These are phyloP conservation scores for Choreutis nemorana DNA, from an alignment of 2,888 invertebrate genomes.

Conservation along the genomic window DNA sequence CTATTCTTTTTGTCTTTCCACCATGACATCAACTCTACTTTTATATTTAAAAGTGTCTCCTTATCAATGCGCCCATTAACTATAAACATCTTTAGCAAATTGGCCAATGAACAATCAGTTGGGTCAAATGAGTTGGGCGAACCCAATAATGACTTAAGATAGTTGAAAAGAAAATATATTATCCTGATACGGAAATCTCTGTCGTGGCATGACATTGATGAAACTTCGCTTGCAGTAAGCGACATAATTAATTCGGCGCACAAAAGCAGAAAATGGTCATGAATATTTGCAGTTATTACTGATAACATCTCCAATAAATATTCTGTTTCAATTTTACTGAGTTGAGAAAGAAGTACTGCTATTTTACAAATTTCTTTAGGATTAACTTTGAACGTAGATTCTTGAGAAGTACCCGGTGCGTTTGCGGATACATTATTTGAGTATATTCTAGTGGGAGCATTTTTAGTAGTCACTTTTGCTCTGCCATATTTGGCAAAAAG, in stretches of 20 bases:
- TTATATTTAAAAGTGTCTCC: neutral
- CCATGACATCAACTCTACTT: constrained; percentile 1
- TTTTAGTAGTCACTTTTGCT: constrained; percentile 16
- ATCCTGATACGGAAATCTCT: neutral
- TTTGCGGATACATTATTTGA: neutral
- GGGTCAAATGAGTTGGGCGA: neutral
- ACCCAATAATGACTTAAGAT: neutral
- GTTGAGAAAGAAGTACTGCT: neutral
- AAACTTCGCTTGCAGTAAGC: neutral
- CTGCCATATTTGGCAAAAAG: constrained; percentile 18
- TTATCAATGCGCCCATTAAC: neutral
- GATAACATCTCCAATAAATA: neutral
- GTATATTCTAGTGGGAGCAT: constrained; percentile 18
- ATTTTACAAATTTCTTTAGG: neutral
- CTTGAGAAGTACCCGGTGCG: neutral
- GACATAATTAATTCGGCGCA: neutral
- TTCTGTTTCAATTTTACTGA: neutral
- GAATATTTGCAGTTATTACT: neutral
- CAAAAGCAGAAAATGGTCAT: neutral
- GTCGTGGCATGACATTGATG: neutral
- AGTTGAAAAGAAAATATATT: neutral
- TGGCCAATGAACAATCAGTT: neutral
- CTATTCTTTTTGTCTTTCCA: neutral
- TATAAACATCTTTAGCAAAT: constrained; percentile 1
- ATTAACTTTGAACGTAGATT: no score